A percentile compares a stretch with the other conserved stretches of the same genome.
Conservation (phyloP, 2,113 vertebrate genomes). For the Vulpes ferrilata region DNA sequence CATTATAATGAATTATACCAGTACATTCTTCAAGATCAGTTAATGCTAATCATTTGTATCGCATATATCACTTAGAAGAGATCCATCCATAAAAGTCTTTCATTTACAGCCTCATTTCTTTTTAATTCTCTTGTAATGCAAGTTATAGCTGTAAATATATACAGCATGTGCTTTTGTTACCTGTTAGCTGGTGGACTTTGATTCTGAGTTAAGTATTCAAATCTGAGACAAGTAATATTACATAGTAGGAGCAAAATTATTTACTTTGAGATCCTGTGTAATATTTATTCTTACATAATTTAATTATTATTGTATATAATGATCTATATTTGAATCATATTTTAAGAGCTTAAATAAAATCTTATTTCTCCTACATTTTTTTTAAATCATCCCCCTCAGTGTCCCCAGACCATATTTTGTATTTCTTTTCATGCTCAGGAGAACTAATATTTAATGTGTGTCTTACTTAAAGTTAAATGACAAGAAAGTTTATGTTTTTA, state of each 20-base stretch:
- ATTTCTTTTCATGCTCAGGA: constrained; percentile 15
- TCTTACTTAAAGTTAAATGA: neutral
- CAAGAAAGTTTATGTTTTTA: neutral
- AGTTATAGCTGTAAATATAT: constrained; percentile 79
- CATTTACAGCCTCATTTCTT: constrained; percentile 87
- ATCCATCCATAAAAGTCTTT: constrained; percentile 85
- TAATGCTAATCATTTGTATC: constrained; percentile 89
- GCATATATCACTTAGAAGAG: constrained; percentile 88
- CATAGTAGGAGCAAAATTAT: neutral
- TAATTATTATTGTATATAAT: neutral
- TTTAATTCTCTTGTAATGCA: constrained; percentile 85
- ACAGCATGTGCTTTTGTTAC: constrained; percentile 59
- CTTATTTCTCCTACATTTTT: neutral
- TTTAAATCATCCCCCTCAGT: neutral
- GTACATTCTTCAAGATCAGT: constrained; percentile 89
- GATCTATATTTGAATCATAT: neutral
- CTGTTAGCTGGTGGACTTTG: constrained; percentile 65
- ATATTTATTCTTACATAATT: constrained; percentile 29
- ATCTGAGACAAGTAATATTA: constrained; percentile 3
- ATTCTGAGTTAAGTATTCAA: constrained; percentile 63
- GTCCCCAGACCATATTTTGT: neutral
- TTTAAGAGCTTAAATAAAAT: constrained; percentile 54
- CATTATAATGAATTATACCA: constrained; percentile 90
- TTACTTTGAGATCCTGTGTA: neutral
- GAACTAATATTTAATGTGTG: neutral